phyloP scores from a whole-genome alignment of 2,888 invertebrate genomes.

The Linyphia triangularis region DNA sequence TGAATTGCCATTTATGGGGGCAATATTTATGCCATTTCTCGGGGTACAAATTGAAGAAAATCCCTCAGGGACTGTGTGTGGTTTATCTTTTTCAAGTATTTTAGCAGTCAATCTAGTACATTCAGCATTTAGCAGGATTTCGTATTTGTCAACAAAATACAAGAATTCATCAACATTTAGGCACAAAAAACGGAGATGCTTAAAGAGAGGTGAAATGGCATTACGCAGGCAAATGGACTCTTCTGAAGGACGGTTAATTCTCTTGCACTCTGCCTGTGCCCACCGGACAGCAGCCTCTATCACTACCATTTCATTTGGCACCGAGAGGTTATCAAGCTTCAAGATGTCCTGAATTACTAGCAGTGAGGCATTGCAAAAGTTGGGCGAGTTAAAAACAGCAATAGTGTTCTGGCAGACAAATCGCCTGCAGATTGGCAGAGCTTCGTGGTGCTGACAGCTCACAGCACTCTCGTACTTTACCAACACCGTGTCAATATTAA shows the following conservation, averaged over 20 bases:
- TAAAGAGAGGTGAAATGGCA: conserved; percentile 11
- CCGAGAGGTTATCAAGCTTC: neutral
- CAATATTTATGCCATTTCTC: neutral
- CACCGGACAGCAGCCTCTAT: conserved; percentile 3
- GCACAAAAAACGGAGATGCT: conserved; percentile 21
- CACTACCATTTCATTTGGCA: conserved; percentile 9
- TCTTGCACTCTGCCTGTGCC: conserved; percentile 9
- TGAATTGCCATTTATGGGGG: neutral
- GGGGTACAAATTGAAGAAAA: neutral
- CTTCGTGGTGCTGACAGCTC: neutral
- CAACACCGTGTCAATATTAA: conserved; percentile 20
- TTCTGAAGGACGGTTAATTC: neutral
- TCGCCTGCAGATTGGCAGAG: neutral
- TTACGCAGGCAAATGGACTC: neutral
- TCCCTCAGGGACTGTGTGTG: neutral
- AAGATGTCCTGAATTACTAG: conserved; percentile 24
- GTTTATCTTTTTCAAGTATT: neutral
- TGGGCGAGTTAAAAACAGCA: neutral
- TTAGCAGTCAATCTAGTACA: neutral
- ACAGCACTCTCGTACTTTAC: conserved; percentile 21
- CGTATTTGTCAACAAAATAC: conserved; percentile 18
- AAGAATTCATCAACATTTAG: conserved; percentile 26
- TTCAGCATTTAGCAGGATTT: neutral
- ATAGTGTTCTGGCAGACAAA: neutral
- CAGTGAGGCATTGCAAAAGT: conserved; percentile 4